Percentiles rank a stretch among this genome's conserved stretches.
Evolutionary conservation across 1,140 invertebrate species (phyloP).

Genomic region (fruit fly (Drosophila melanogaster)): Release_6_plus_ISO1_MT NC_004354.4:11627001-11627500

Average conservation of each 20-base stretch:
- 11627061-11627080: conserved; percentile 8
- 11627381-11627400: neutral
- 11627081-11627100: conserved; percentile 10
- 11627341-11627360: neutral
- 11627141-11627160: neutral
- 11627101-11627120: conserved; percentile 14
- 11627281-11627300: no score
- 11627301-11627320: no score
- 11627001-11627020: conserved; percentile 32
- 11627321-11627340: no score
- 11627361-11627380: conserved; percentile 7
- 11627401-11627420: conserved; percentile 15
- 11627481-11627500: neutral
- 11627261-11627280: no score
- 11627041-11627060: conserved; percentile 29
- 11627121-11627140: conserved; percentile 4
- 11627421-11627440: conserved; percentile 48
- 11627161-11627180: no score
- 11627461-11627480: conserved; percentile 25
- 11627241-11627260: no score
- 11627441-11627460: conserved; percentile 41
- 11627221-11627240: no score
- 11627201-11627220: no score
- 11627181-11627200: no score
- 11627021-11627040: conserved; percentile 13